These are phyloP conservation scores for Cyclophora punctaria DNA, from an alignment of 2,888 invertebrate genomes.

Conservation along the genomic window DNA sequence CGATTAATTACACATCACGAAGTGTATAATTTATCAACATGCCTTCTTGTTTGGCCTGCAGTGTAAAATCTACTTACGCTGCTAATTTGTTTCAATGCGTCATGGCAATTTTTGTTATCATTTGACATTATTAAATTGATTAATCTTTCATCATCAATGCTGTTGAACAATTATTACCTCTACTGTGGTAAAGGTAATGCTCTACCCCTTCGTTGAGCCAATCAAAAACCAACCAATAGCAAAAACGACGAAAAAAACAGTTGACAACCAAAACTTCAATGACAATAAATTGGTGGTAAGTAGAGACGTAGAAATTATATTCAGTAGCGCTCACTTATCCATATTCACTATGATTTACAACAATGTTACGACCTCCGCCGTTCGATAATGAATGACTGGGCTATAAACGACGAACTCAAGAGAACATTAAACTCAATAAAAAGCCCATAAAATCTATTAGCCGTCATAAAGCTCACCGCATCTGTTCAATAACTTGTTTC, in stretches of 20 bases:
- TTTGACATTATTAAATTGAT: too few species aligned
- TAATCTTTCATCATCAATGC: too few species aligned
- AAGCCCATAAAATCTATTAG: slow-evolving; percentile 73
- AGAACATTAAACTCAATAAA: slow-evolving; percentile 75
- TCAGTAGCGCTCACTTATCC: slow-evolving; percentile 38
- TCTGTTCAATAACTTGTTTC: slow-evolving; percentile 67
- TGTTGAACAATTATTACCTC: too few species aligned
- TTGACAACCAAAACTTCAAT: slow-evolving; percentile 23
- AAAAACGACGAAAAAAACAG: slow-evolving; percentile 1
- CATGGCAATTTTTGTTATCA: too few species aligned
- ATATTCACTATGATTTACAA: slow-evolving; percentile 65
- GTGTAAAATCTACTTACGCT: slow-evolving; percentile 2
- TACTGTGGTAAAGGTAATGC: too few species aligned
- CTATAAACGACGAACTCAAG: slow-evolving; percentile 68
- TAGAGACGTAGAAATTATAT: slow-evolving; percentile 25
- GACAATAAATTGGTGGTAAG: slow-evolving; percentile 34
- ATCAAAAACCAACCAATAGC: not conserved
- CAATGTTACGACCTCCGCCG: slow-evolving; percentile 63
- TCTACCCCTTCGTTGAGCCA: too few species aligned
- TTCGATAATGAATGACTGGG: slow-evolving; percentile 71
- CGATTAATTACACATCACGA: slow-evolving; percentile 40
- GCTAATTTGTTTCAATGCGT: too few species aligned
- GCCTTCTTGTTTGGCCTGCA: slow-evolving; percentile 15
- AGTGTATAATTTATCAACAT: slow-evolving; percentile 33
- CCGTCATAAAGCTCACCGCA: slow-evolving; percentile 69